phyloP scores from a whole-genome alignment of 2,113 vertebrate species.

The Hiodon tergisus region DNA sequence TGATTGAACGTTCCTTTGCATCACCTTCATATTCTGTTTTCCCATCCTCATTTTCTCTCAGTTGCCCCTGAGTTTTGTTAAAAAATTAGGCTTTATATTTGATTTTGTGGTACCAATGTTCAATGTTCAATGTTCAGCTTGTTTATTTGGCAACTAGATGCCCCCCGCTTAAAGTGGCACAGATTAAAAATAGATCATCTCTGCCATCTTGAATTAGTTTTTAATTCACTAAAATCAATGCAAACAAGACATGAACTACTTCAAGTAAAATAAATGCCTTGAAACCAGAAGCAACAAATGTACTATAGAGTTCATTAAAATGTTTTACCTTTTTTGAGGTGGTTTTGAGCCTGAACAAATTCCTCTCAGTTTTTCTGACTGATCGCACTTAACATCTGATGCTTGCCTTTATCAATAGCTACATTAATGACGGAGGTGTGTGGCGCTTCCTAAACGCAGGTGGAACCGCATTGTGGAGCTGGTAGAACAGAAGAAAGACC shows the following conservation, averaged over 20 bases:
- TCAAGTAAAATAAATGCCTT: background rate
- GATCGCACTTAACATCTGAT: background rate
- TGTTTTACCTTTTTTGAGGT: too few relatives aligned
- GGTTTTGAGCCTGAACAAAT: too few relatives aligned
- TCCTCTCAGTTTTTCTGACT: too few relatives aligned
- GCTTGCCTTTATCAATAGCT: background rate
- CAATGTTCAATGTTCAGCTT: too few relatives aligned
- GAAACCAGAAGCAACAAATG: background rate
- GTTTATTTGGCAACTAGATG: too few relatives aligned
- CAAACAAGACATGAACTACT: background rate
- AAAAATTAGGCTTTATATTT: too few relatives aligned
- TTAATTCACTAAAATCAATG: background rate
- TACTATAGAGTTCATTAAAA: background rate
- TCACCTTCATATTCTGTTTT: too few relatives aligned
- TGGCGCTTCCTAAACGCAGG: constrained; percentile 48
- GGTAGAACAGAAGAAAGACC: constrained; percentile 81
- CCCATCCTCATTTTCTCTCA: too few relatives aligned
- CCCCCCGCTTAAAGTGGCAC: background rate
- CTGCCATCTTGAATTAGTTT: background rate
- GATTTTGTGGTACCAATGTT: too few relatives aligned
- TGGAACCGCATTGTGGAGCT: constrained; percentile 95
- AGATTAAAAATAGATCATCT: constrained; percentile 7
- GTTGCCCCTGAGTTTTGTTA: too few relatives aligned
- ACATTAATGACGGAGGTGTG: background rate
- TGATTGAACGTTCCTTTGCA: too few relatives aligned